Conservation (phyloP, 2,888 invertebrate genomes). For the Tiphia femorata region DNA sequence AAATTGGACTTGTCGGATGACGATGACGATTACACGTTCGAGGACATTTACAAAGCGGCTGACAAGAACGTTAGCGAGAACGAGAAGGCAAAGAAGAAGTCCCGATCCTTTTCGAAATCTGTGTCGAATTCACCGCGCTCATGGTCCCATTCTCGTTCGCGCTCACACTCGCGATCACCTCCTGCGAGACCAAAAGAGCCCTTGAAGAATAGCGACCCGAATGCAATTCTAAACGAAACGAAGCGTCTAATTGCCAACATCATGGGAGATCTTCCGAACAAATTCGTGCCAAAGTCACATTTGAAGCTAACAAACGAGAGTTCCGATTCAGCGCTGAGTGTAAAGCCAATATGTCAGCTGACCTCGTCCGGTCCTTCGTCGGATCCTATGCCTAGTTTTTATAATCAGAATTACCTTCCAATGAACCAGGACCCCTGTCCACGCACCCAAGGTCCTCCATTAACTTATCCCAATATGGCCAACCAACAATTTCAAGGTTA, state of each 20-base stretch:
- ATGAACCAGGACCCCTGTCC: conserved; percentile 31
- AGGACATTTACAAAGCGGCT: conserved; percentile 84
- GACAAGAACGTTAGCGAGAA: conserved; percentile 80
- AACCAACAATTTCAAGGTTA: conserved; percentile 53
- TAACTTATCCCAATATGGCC: conserved; percentile 41
- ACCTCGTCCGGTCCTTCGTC: conserved; percentile 16
- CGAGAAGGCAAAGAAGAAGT: conserved; percentile 73
- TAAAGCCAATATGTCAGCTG: conserved; percentile 17
- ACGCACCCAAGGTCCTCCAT: conserved; percentile 37
- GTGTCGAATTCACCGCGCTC: conserved; percentile 53
- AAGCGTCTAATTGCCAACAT: conserved; percentile 76
- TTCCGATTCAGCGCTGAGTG: neutral
- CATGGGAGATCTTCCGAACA: conserved; percentile 73
- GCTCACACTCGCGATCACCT: conserved; percentile 51
- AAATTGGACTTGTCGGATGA: conserved; percentile 78
- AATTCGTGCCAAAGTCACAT: conserved; percentile 60
- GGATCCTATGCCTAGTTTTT: conserved; percentile 33
- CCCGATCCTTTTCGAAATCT: conserved; percentile 45
- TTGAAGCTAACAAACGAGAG: conserved; percentile 25
- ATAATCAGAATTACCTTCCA: conserved; percentile 43
- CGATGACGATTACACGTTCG: conserved; percentile 86
- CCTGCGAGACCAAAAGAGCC: conserved; percentile 37
- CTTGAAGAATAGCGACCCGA: conserved; percentile 59
- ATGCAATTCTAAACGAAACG: conserved; percentile 71
- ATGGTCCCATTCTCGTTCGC: conserved; percentile 58